These are phyloP conservation scores for Sebastes taczanowskii DNA, from an alignment of 2,797 vertebrate genomes.

Conservation along the genomic window DNA sequence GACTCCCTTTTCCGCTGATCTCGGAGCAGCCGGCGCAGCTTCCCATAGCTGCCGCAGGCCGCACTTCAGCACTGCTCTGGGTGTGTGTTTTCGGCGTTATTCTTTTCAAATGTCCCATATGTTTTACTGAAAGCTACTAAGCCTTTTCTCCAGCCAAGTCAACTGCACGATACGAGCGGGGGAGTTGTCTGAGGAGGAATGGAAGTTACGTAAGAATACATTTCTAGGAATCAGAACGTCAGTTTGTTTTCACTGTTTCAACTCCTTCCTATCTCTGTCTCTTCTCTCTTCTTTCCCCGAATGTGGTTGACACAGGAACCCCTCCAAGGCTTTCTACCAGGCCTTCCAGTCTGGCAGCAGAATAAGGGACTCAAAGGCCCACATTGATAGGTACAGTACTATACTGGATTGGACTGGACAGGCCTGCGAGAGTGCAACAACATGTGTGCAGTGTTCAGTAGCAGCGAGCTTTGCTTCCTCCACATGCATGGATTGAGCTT, in stretches of 20 bases:
- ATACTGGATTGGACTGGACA: conserved; percentile 76
- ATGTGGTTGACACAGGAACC: conserved; percentile 92
- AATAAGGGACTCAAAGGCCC: conserved; percentile 92
- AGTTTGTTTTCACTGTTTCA: conserved; percentile 55
- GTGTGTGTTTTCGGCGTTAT: neutral
- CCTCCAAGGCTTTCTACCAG: conserved; percentile 97
- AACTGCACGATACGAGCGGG: neutral
- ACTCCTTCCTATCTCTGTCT: conserved; percentile 59
- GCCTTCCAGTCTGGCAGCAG: conserved; percentile 93
- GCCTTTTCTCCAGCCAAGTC: neutral
- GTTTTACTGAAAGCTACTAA: neutral
- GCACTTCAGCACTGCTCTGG: too few relatives aligned
- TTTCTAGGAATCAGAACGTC: conserved; percentile 35
- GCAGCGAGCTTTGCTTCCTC: conserved; percentile 66
- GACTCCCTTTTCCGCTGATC: neutral
- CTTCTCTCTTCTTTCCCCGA: conserved; percentile 65
- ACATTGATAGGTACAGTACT: conserved; percentile 93
- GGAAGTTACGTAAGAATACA: conserved; percentile 4
- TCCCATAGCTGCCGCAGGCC: too few relatives aligned
- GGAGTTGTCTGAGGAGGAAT: neutral
- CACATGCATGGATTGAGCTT: conserved; percentile 74
- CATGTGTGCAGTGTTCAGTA: conserved; percentile 70
- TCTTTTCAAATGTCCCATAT: conserved; percentile 4
- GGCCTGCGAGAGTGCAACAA: conserved; percentile 63
- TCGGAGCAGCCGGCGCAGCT: too few relatives aligned